Evolutionary conservation across 2,888 invertebrate species (phyloP), one percentile per base, ranked within the genome.

Genomic region (Adelphocoris suturalis): DNA sequence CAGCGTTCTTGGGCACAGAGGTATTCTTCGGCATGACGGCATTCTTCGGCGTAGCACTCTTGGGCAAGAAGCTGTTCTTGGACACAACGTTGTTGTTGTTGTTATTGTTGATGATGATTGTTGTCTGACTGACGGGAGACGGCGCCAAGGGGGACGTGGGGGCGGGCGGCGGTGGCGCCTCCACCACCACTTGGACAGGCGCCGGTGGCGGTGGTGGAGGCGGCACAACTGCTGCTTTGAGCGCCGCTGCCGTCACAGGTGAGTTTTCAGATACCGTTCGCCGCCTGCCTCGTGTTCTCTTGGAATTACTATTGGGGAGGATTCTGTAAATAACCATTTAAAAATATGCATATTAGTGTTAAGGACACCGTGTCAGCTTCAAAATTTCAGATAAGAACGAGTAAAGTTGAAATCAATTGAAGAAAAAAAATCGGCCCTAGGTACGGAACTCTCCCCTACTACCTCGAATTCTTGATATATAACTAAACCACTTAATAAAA

Each of bases 231-330:
- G 92, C 46, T 5, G 27, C 23, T 68, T 68, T 68, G 23, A 27
- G 23, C 27, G 27, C 27, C 23, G 68, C 23, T 4, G 89, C 1
- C 5, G 52, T 48, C 11, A 47, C 23, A 13, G 76, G 47, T 9
- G 82, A 75, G 75, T 93, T 93, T 87, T 94, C 93, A n/a, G 93
- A 93, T 0, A 92, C 91, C 3, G 93, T 93, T 85, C 93, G 93
- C 90, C 93, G 92, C 82, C 94, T 92, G 23, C 94, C 93, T 91
- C 94, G 93, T 85, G 94, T 93, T 91, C 94, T 93, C 91, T 94
- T 92, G 91, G 94, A 94, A 61, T 94, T 92, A 0, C 78, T 86
- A 27, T 68, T 75, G 19, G 76, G 86, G 19, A 86, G 47, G 23
- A 86, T 76, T 76, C 81, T 81, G 89, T 92, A 93, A 88, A 86